Conservation (phyloP, 2,888 invertebrate species). For the Seira ritae region DNA sequence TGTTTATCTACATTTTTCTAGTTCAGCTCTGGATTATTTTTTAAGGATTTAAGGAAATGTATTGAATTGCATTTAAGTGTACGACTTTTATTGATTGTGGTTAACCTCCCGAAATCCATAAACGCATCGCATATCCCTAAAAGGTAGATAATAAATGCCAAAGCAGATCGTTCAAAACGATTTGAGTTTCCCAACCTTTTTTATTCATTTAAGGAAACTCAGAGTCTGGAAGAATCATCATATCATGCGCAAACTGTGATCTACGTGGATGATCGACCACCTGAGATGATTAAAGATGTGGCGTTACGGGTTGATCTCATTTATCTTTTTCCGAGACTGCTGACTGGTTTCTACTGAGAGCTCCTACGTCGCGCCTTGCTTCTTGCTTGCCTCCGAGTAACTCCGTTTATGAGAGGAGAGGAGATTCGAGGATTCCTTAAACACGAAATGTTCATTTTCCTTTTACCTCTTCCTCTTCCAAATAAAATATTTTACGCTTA, state of each 20-base stretch:
- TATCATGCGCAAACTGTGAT: conserved; percentile 43
- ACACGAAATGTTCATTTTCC: conserved; percentile 14
- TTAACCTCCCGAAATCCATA: no score
- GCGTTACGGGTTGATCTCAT: conserved; percentile 66
- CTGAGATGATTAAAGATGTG: conserved; percentile 71
- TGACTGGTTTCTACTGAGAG: conserved; percentile 63
- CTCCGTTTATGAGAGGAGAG: background rate
- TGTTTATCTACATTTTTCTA: no score
- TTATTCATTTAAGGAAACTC: conserved; percentile 11
- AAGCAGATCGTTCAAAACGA: no score
- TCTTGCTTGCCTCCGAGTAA: conserved; percentile 52
- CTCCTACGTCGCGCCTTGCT: conserved; percentile 58
- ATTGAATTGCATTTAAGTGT: no score
- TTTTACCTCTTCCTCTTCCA: background rate
- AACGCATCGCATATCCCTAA: background rate
- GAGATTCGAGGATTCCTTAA: background rate
- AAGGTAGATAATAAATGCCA: background rate
- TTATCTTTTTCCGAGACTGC: conserved; percentile 62
- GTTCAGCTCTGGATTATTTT: no score
- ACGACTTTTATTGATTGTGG: no score
- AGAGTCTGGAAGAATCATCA: background rate
- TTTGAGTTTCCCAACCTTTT: background rate
- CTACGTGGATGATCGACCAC: conserved; percentile 72
- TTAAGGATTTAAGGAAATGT: no score
- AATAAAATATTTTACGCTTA: no score